A percentile compares a stretch with the other conserved stretches of the same genome.
phyloP scores from a whole-genome alignment of 2,113 vertebrate genomes.

The Nesogale talazaci region DNA sequence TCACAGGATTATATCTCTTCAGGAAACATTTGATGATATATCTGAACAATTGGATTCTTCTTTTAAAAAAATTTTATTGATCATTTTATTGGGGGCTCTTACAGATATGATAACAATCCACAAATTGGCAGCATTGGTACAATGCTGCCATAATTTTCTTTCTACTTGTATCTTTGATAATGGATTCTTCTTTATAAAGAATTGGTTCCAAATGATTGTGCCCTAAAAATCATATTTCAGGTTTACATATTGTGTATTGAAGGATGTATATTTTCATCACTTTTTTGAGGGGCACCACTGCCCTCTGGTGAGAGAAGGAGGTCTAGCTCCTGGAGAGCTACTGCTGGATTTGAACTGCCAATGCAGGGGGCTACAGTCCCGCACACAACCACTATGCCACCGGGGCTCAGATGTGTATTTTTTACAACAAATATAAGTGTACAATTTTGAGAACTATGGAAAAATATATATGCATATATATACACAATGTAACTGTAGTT shows the following conservation, averaged over 20 bases:
- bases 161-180: no score
- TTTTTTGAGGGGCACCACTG: no score
- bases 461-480: not conserved
- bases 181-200: constrained; percentile 50
- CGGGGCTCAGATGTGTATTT: not conserved
- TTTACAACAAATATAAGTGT: not conserved
- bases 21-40: constrained; percentile 72
- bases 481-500: not conserved
- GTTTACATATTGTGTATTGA: not conserved
- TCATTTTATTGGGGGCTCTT: no score
- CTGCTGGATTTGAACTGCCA: no score
- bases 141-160: no score
- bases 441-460: not conserved
- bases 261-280: not conserved
- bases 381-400: no score
- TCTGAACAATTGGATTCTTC: constrained; percentile 33
- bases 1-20: constrained; percentile 1
- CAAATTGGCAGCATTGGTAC: not conserved
- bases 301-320: no score
- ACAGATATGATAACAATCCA: no score
- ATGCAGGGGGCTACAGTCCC: no score
- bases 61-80: no score
- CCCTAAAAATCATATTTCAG: constrained; percentile 63
- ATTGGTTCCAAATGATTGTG: constrained; percentile 48
- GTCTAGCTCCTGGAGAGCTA: no score